Evolutionary conservation across 23 tunicate genomes (phyloP).

Genomic region (Trididemnum miniatum): DNA sequence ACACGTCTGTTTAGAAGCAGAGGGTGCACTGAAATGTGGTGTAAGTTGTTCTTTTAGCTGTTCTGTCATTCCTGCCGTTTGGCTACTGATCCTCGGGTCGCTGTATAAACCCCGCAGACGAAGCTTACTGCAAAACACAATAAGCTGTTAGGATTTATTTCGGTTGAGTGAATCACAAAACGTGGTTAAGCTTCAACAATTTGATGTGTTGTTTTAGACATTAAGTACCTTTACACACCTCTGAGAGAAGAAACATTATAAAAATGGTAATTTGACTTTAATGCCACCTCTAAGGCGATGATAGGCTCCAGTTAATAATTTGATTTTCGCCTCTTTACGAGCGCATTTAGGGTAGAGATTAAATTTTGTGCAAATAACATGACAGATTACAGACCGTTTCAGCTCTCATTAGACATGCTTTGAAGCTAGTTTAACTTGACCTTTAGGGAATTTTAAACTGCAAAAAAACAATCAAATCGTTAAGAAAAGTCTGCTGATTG

Average conservation of each 20-base stretch:
- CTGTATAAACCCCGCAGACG: conserved; percentile 88
- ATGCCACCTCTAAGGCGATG: not conserved
- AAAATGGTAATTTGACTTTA: not conserved
- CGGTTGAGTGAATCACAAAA: too few species aligned
- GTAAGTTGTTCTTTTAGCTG: conserved; percentile 53
- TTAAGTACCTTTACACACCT: too few species aligned
- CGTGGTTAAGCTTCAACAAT: too few species aligned
- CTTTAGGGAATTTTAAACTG: too few species aligned
- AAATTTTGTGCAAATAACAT: not conserved
- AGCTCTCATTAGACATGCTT: too few species aligned
- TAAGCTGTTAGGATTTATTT: not conserved
- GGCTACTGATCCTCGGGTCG: conserved; percentile 72
- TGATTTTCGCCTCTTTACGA: not conserved
- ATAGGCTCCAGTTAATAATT: too few species aligned
- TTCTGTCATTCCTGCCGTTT: conserved; percentile 79
- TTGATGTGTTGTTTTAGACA: too few species aligned
- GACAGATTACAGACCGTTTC: not conserved
- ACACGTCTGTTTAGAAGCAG: not conserved
- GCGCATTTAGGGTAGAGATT: not conserved
- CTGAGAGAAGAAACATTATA: too few species aligned
- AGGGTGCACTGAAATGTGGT: conserved; percentile 39
- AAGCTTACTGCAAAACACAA: conserved; percentile 63
- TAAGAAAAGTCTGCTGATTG: too few species aligned
- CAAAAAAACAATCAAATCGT: too few species aligned
- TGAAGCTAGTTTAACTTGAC: too few species aligned